Evolutionary conservation across 1,140 invertebrate species (phyloP), one percentile per base, ranked within the genome.

Genomic region (Maconellicoccus hirsutus): DNA sequence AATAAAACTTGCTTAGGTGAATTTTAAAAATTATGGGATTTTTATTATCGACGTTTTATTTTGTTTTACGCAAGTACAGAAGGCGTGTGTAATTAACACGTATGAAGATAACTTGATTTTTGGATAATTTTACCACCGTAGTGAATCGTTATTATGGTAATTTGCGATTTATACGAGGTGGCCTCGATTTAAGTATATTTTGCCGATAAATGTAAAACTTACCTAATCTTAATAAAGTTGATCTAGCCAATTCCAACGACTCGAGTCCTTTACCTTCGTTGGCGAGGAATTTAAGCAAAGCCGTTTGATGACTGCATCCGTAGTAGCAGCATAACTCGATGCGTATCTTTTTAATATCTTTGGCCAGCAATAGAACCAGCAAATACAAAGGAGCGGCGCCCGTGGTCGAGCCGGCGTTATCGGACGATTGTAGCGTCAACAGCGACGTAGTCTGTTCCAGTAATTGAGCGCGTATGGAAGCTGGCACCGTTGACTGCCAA

Each of bases 251-350:
- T 73, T 82, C 78, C 2, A 82, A 71, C 1, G 78, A 80, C 23
- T 79, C 77, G 0, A 83, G 70, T 19, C 81, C 81, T 4, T 74
- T 74, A 16, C 81, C 81, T 71, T 82, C 81, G 0, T 73, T 75
- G 0, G 80, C 78, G 6, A 83, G 72, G 7, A 82, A 75, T 29
- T 79, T 79, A 0, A 83, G 71, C 0, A 83, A 61, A 0, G 79
- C 79, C 3, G 80, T 81, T 71, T 83, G 82, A 73, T 83, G 81
- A 21, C 80, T 82, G 73, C 82, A 83, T 16, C 82, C 81, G 66
- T 82, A 83, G 69, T 82, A 83, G 71, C 82, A 83, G 72, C 82
- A 83, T 0, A 83, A 74, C 72, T 81, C 80, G 3, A 82, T 78
- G 38, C 77, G 77, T n/a, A 83, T 76, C 3, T 77, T 75, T 59